A percentile compares a stretch with the other conserved stretches of the same genome.
phyloP scores from a whole-genome alignment of 2,797 vertebrate genomes.

The Bradypodion ventrale region DNA sequence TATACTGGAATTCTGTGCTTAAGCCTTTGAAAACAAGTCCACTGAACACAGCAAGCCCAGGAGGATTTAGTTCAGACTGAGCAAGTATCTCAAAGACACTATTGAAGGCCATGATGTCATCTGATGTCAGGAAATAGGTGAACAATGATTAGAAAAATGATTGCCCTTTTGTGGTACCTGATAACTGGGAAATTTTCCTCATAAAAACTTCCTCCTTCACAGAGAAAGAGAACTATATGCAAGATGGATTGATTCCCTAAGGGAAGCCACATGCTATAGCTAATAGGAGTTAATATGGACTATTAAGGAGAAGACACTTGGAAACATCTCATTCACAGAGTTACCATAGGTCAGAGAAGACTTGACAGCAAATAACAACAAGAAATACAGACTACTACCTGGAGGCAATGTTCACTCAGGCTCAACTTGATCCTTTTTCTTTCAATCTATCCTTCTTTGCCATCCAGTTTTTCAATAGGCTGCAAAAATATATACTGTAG shows the following conservation, averaged over 20 bases:
- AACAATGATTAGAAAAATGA: not conserved
- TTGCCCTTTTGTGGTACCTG: not conserved
- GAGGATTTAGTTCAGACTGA: not conserved
- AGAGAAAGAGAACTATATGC: too few relatives aligned
- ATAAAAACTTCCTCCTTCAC: too few relatives aligned
- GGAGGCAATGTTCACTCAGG: not conserved
- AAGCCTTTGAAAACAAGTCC: not conserved
- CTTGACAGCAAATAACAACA: too few relatives aligned
- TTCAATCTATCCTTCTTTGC: not conserved
- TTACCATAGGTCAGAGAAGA: too few relatives aligned
- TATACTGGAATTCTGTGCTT: not conserved
- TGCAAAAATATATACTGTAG: not conserved
- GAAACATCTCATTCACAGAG: too few relatives aligned
- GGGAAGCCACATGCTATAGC: too few relatives aligned
- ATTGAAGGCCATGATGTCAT: too few relatives aligned
- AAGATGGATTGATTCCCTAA: too few relatives aligned
- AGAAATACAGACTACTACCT: not conserved
- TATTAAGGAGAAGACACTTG: too few relatives aligned
- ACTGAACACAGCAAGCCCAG: not conserved
- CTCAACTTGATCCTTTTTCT: not conserved
- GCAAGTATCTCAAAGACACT: not conserved
- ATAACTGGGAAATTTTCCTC: not conserved
- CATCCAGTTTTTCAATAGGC: not conserved
- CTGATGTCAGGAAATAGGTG: not conserved
- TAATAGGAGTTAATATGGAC: too few relatives aligned